A percentile compares a stretch with the other conserved stretches of the same genome.
Evolutionary conservation across 2,797 vertebrate species (phyloP).

Genomic region (Delichon dasypus): DNA sequence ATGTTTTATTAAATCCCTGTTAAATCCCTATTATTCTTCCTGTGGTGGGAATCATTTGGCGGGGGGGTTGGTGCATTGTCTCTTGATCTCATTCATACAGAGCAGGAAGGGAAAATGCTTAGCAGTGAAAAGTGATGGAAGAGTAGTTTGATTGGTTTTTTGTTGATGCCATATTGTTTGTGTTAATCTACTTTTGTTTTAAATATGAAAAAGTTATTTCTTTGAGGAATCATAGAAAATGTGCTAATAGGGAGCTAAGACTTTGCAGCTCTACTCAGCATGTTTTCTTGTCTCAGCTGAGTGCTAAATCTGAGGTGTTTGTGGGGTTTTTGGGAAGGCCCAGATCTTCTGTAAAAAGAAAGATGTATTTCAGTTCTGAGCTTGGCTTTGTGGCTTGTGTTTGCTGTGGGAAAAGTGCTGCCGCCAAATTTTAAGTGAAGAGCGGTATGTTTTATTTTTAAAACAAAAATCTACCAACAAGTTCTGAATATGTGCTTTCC

Average conservation of each 20-base stretch:
- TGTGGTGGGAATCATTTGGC: not conserved
- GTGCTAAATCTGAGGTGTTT: not conserved
- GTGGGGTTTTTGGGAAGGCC: not conserved
- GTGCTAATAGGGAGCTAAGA: not conserved
- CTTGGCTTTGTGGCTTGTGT: not conserved
- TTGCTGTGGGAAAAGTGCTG: not conserved
- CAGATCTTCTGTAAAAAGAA: not conserved
- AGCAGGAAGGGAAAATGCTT: not conserved
- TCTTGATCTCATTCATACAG: not conserved
- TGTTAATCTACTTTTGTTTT: not conserved
- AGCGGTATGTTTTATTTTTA: not conserved
- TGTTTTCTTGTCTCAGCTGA: not conserved
- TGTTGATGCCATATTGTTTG: not conserved
- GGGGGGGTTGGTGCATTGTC: not conserved
- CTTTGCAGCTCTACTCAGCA: not conserved
- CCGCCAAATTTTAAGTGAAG: not conserved
- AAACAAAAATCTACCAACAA: not conserved
- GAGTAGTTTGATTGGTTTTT: not conserved
- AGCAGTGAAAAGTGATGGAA: not conserved
- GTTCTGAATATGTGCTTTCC: not conserved
- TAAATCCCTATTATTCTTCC: not conserved
- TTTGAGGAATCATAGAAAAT: not conserved
- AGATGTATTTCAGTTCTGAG: not conserved
- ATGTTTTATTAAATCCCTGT: not conserved
- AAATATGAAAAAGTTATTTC: not conserved